Evolutionary conservation across 2,113 vertebrate genomes (phyloP).

Genomic region (Acrocephalus arundinaceus): DNA sequence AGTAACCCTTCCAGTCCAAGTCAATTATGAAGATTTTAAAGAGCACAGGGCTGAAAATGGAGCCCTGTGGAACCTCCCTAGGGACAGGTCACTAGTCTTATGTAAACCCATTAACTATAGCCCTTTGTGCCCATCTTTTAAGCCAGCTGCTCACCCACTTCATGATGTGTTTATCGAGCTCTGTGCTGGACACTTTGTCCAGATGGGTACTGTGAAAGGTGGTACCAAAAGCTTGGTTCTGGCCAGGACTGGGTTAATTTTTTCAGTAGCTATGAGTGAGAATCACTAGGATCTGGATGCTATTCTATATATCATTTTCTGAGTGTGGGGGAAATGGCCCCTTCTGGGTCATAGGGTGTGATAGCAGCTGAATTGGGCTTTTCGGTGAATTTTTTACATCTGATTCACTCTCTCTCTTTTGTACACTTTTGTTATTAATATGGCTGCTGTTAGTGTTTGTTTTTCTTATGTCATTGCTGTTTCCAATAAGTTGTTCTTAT

Average conservation of each 20-base stretch:
- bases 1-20: background rate
- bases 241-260: background rate
- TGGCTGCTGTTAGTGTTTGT: background rate
- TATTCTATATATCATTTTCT: background rate
- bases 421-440: background rate
- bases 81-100: background rate
- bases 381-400: background rate
- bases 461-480: background rate
- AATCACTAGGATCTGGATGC: background rate
- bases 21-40: background rate
- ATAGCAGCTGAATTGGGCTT: background rate
- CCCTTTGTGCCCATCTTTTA: background rate
- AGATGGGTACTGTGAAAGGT: background rate
- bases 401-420: background rate
- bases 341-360: background rate
- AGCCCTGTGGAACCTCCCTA: background rate
- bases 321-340: background rate
- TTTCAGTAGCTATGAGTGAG: background rate
- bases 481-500: background rate
- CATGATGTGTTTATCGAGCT: background rate
- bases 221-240: background rate
- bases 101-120: background rate
- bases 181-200: background rate
- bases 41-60: background rate
- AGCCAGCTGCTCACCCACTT: background rate